phyloP scores from a whole-genome alignment of 1,140 invertebrate species.

The Penaeus japonicus region DNA sequence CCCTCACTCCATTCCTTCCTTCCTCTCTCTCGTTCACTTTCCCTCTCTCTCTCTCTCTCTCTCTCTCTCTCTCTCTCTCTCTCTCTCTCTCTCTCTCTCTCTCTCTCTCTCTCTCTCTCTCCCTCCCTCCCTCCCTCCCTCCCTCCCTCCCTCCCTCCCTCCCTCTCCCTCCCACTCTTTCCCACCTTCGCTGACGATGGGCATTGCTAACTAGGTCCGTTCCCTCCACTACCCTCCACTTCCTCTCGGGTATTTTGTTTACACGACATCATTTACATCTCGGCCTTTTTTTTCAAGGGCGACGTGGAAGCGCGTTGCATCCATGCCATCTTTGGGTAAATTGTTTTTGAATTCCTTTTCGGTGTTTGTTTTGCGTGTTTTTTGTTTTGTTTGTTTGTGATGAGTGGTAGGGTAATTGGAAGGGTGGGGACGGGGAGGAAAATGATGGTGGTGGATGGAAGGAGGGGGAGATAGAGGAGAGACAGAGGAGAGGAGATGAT shows the following conservation, averaged over 20 bases:
- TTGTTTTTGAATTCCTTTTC: too few species aligned
- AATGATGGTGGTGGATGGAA: too few species aligned
- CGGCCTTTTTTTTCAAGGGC: too few species aligned
- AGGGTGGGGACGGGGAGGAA: too few species aligned
- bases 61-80: background rate
- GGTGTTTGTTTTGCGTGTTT: too few species aligned
- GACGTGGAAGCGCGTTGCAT: too few species aligned
- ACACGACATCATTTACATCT: background rate
- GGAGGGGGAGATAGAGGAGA: too few species aligned
- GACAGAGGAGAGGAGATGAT: too few species aligned
- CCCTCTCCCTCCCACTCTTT: constrained; percentile 28
- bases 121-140: background rate
- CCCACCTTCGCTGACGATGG: constrained; percentile 49
- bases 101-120: background rate
- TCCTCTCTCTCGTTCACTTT: constrained; percentile 23
- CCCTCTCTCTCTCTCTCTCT: background rate
- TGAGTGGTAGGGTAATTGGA: too few species aligned
- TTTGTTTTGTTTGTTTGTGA: too few species aligned
- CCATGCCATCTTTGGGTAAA: too few species aligned
- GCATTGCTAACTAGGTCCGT: too few species aligned
- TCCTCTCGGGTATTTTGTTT: background rate
- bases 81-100: background rate
- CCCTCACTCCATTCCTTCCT: constrained; percentile 26
- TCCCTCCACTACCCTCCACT: background rate
- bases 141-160: constrained; percentile 30